These are phyloP conservation scores for Plecotus auritus DNA, from an alignment of 2,113 vertebrate species.

Conservation along the genomic window DNA sequence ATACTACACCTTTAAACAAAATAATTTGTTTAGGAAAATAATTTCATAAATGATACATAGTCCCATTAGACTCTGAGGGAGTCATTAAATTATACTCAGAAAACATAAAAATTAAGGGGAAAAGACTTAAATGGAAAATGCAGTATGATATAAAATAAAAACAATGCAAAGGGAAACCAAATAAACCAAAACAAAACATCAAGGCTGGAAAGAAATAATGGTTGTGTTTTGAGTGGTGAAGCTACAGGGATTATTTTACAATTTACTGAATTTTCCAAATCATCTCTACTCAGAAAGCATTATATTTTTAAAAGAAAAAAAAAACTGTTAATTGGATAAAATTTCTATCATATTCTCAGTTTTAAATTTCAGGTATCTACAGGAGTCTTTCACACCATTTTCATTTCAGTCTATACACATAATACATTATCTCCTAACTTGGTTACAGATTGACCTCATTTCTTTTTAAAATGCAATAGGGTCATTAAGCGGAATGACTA, in stretches of 20 bases:
- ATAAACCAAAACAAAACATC: not conserved
- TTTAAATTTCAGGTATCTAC: not conserved
- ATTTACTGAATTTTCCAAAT: not conserved
- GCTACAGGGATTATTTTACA: not conserved
- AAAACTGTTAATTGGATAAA: not conserved
- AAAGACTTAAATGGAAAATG: not conserved
- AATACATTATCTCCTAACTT: not conserved
- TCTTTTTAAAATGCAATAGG: not conserved
- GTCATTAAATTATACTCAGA: not conserved
- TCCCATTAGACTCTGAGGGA: not conserved
- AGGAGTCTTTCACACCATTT: not conserved
- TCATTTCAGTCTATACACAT: not conserved
- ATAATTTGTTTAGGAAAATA: not conserved
- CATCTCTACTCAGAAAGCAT: slow-evolving; percentile 1
- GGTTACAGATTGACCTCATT: not conserved
- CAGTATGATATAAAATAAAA: not conserved
- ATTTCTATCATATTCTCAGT: not conserved
- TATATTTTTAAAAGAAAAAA: slow-evolving; percentile 32
- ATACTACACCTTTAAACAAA: slow-evolving; percentile 7
- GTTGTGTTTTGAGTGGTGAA: not conserved
- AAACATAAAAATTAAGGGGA: not conserved
- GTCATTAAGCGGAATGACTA: slow-evolving; percentile 7
- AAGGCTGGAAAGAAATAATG: not conserved
- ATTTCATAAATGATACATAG: not conserved
- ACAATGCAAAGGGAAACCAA: not conserved